These are phyloP conservation scores for Pyrrhosoma nymphula DNA, from an alignment of 2,888 invertebrate species.

Conservation along the genomic window DNA sequence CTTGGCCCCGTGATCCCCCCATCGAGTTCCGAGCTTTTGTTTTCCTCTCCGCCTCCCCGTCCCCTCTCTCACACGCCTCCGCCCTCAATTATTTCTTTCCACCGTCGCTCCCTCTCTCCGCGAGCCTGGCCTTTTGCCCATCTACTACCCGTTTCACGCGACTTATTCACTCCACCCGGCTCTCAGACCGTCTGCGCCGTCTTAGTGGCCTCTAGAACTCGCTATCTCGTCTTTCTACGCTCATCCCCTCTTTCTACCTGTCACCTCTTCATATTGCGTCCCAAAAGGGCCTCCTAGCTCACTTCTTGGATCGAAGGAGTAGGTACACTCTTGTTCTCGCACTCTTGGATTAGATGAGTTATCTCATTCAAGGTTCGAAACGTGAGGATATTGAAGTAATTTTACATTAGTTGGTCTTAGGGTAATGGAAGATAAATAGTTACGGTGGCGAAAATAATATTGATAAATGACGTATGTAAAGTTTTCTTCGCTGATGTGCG, in stretches of 20 bases:
- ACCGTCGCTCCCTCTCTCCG: background rate
- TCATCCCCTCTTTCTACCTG: background rate
- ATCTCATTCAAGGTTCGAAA: background rate
- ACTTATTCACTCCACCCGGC: background rate
- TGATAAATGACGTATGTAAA: too few species aligned
- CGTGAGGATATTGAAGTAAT: too few species aligned
- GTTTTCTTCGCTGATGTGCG: too few species aligned
- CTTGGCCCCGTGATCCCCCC: background rate
- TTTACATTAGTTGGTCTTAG: too few species aligned
- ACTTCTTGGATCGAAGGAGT: background rate
- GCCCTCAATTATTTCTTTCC: background rate
- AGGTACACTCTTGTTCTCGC: background rate
- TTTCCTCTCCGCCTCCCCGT: background rate
- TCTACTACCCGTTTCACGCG: background rate
- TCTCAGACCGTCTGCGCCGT: background rate
- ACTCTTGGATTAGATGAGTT: background rate
- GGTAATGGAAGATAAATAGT: too few species aligned
- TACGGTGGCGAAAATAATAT: too few species aligned
- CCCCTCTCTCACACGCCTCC: background rate
- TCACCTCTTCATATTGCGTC: conserved; percentile 41
- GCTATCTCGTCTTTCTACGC: conserved; percentile 18
- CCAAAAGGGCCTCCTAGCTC: background rate
- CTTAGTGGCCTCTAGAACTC: background rate
- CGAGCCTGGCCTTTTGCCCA: background rate
- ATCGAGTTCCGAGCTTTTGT: conserved; percentile 14